phyloP scores from a whole-genome alignment of 2,888 invertebrate species.

The Pristionchus maxplancki region DNA sequence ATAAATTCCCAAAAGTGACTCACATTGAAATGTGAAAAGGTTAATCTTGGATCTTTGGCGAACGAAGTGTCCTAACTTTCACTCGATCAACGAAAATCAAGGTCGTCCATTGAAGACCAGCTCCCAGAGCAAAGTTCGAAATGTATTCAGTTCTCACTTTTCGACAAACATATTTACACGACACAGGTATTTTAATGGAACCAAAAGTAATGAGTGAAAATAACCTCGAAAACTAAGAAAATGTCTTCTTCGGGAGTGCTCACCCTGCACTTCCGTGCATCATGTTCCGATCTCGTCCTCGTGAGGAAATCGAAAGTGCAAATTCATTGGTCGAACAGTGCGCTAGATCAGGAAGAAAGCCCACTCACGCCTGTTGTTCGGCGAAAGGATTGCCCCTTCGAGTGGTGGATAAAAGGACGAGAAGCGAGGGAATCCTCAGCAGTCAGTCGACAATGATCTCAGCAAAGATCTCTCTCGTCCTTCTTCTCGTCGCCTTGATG shows the following conservation, averaged over 20 bases:
- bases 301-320: neutral
- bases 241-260: too few species aligned
- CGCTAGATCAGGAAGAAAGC: neutral
- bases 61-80: neutral
- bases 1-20: neutral
- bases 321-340: neutral
- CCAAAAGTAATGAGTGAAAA: too few species aligned
- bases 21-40: neutral
- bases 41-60: neutral
- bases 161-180: too few species aligned
- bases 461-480: neutral
- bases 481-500: conserved; percentile 14
- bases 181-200: too few species aligned
- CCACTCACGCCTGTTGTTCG: neutral
- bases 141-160: too few species aligned
- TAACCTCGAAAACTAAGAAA: too few species aligned
- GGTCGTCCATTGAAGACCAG: neutral
- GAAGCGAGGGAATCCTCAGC: neutral
- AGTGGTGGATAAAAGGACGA: neutral
- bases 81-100: neutral
- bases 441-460: conserved; percentile 5
- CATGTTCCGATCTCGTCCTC: neutral
- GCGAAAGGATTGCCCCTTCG: neutral
- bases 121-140: too few species aligned
- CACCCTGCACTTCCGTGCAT: neutral